phyloP scores from a whole-genome alignment of 2,888 invertebrate species.

The Pandemis cinnamomeana region DNA sequence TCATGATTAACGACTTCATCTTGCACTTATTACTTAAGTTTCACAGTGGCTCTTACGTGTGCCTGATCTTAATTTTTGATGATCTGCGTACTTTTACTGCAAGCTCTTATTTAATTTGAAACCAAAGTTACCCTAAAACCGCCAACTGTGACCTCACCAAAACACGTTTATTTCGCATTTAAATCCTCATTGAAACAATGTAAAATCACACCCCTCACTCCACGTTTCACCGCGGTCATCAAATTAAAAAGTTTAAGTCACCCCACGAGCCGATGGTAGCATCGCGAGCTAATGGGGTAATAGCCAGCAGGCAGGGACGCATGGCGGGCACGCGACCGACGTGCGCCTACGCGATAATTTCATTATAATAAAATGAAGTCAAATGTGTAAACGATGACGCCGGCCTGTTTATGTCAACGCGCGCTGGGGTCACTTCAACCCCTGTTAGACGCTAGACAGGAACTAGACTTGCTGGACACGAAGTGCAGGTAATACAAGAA shows the following conservation, averaged over 20 bases:
- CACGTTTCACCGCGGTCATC: slow-evolving; percentile 63
- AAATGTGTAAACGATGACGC: slow-evolving; percentile 72
- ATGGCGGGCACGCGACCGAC: slow-evolving; percentile 53
- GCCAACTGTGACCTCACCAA: background rate
- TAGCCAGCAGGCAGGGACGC: slow-evolving; percentile 58
- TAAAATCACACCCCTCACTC: slow-evolving; percentile 76
- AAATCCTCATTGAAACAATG: slow-evolving; percentile 40
- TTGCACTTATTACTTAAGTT: too few species aligned
- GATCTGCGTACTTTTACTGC: too few species aligned
- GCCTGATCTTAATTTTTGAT: too few species aligned
- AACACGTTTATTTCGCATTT: background rate
- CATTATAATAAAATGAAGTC: slow-evolving; percentile 80
- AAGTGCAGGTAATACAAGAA: background rate
- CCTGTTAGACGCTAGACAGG: slow-evolving; percentile 11
- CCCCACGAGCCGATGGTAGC: slow-evolving; percentile 61
- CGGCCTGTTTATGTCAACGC: slow-evolving; percentile 26
- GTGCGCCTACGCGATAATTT: slow-evolving; percentile 71
- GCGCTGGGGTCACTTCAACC: slow-evolving; percentile 19
- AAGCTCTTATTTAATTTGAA: too few species aligned
- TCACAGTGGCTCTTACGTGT: too few species aligned
- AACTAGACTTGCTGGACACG: background rate
- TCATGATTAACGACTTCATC: too few species aligned
- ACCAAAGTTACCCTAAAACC: background rate
- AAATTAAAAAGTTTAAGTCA: slow-evolving; percentile 78
- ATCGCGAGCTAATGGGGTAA: slow-evolving; percentile 75